Conservation (phyloP, 2,888 invertebrate genomes). For the Toxonevra muliebris region DNA sequence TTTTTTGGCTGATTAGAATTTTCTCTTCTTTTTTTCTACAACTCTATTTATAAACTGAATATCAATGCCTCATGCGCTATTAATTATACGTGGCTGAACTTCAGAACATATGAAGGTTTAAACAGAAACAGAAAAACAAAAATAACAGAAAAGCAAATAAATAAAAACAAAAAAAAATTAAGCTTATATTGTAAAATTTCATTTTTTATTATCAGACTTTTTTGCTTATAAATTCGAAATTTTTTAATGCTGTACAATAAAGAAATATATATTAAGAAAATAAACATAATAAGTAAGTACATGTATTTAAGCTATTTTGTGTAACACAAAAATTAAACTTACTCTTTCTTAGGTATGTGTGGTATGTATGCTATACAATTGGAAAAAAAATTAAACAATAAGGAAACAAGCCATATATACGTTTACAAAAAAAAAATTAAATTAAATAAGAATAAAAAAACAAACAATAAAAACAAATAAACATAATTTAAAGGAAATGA, state of each 20-base stretch:
- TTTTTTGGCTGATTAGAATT: too few species aligned
- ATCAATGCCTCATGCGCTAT: too few species aligned
- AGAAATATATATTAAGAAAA: conserved; percentile 22
- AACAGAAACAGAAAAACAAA: neutral
- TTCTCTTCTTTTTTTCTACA: too few species aligned
- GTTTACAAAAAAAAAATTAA: conserved; percentile 20
- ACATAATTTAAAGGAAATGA: conserved; percentile 12
- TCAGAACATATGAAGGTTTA: conserved; percentile 20
- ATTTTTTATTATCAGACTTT: conserved; percentile 42
- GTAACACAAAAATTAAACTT: too few species aligned
- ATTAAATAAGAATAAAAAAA: conserved; percentile 30
- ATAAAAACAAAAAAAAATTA: conserved; percentile 1
- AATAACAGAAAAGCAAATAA: conserved; percentile 36
- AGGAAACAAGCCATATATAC: conserved; percentile 21
- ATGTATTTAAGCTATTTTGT: conserved; percentile 17
- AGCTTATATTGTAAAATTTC: conserved; percentile 25
- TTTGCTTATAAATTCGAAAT: conserved; percentile 3
- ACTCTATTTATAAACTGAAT: too few species aligned
- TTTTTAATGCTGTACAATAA: conserved; percentile 24
- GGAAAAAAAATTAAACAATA: conserved; percentile 16
- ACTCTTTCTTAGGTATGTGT: conserved; percentile 5
- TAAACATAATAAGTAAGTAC: conserved; percentile 9
- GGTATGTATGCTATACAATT: conserved; percentile 16
- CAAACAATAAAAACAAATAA: conserved; percentile 29
- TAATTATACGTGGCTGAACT: too few species aligned